Base-by-base conservation (phyloP, 2,888 invertebrate species). In the Stramonita haemastoma region DNA sequence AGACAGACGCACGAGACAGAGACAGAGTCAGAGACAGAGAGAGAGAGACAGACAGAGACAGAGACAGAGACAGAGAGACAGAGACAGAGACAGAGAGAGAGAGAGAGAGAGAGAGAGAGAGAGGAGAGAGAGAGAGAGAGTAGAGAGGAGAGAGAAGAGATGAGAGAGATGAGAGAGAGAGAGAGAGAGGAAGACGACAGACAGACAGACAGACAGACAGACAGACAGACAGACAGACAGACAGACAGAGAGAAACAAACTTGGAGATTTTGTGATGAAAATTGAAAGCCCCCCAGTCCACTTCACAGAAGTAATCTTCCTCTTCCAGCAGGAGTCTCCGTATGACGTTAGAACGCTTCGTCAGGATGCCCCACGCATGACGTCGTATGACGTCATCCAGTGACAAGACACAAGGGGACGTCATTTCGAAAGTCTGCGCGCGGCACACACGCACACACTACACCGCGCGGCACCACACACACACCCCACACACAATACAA, bases 181-280 rank as follows among this genome's bases (percentile, higher is more conserved):
- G 46, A 46, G 46, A 46, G 46, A 46, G 4, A 46, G 2, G 8
- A 2, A 46, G 2, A 46, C 46, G 8, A 46, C 46, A 46, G 46
- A 46, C 46, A 46, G 46, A 46, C 46, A 46, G 46, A 46, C 46
- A 46, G 46, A 46, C 46, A 46, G 46, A 46, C 4, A 46, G 4
- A 46, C 46, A 46, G 46, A 46, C 4, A 46, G 4, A 46, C 8
- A 46, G 46, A 46, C 4, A 46, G 46, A 46, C 2, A 46, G 46
- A 46, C 46, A 46, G 46, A 46, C 4, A 46, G 4, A 46, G 46
- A 46, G 4, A 46, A 46, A 83, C 81, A 0, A 0, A 89, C 87
- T 91, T 91, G 88, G 87, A 89, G 32, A 91, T 87, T 81, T 91
- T 90, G 89, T 92, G 92, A 5, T 91, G 90, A 34, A 91, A 36